These are phyloP conservation scores for Corbicula japonica DNA, from an alignment of 2,888 invertebrate species.

Conservation along the genomic window DNA sequence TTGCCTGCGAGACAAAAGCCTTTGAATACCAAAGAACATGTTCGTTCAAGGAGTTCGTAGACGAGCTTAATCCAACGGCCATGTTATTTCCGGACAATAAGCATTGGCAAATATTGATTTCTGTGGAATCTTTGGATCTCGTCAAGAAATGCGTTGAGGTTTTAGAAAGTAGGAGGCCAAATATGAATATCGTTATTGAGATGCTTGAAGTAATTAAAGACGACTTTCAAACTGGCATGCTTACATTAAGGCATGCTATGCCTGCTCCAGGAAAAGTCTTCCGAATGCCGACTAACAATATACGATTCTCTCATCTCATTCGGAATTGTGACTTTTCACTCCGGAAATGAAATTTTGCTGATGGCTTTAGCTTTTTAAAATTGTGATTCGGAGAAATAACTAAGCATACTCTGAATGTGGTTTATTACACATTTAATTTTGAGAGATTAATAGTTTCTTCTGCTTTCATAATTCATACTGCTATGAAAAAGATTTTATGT, in stretches of 20 bases:
- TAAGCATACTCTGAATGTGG: no score
- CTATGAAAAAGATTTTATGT: no score
- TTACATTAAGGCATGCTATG: not conserved
- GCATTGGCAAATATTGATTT: not conserved
- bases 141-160: conserved; percentile 41
- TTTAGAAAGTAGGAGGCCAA: conserved; percentile 6
- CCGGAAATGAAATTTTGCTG: no score
- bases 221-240: not conserved
- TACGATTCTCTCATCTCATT: no score
- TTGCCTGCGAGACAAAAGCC: conserved; percentile 37
- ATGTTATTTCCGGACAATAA: conserved; percentile 55
- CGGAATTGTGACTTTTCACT: no score
- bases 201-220: conserved; percentile 10
- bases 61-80: conserved; percentile 59
- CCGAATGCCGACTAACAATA: no score
- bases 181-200: not conserved
- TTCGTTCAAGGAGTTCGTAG: conserved; percentile 65
- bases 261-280: conserved; percentile 10
- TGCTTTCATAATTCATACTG: no score
- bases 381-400: no score
- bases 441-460: no score
- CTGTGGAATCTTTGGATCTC: not conserved
- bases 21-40: conserved; percentile 60
- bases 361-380: no score
- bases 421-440: no score